Base-by-base conservation (phyloP, 1,140 invertebrate genomes). In the Ceratoteleas bidentatus region DNA sequence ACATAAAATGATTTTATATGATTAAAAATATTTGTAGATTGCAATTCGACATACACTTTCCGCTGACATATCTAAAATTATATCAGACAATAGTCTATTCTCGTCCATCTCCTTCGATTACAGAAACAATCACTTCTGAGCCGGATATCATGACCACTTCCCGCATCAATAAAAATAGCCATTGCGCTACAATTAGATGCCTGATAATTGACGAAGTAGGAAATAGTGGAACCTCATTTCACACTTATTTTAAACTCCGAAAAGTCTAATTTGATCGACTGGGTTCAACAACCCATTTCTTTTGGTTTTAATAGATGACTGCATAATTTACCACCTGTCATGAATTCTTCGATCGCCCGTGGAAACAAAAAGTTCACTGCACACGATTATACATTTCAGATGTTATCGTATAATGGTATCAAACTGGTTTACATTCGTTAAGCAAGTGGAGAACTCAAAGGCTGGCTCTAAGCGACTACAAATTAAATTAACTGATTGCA, bases 401-500 rank as follows among this genome's bases (percentile, higher is more conserved):
- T 49, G 34, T 72, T 68, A 80, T 80, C 50, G 11, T 15, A 38
- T 52, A 43, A 52, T 36, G 38, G 49, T 6, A 56, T 74, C 57
- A 58, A 64, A 73, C 73, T 69, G 15, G 61, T 69, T 80, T 69
- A 64, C 64, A 68, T 69, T 74, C 69, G 57, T 69, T 68, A 80
- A 66, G 62, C 69, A 24, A 47, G 34, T 36, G 15, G 56, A 54
- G 56, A 80, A 60, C 73, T 80, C 69, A 80, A 80, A 80, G 69
- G 50, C 68, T 62, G 32, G 64, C 69, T 61, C 34, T 56, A 57
- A 64, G 69, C 70, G 52, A 36, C 15, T 72, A 72, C 77, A 74
- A 62, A 80, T 80, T 80, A 50, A 15, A 74, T 74, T 80, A 74
- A 65, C 57, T 74, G 69, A 74, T 80, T 80, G 57, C 43, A 49